Evolutionary conservation across 2,113 vertebrate genomes (phyloP).

Genomic region (Petromus typicus): DNA sequence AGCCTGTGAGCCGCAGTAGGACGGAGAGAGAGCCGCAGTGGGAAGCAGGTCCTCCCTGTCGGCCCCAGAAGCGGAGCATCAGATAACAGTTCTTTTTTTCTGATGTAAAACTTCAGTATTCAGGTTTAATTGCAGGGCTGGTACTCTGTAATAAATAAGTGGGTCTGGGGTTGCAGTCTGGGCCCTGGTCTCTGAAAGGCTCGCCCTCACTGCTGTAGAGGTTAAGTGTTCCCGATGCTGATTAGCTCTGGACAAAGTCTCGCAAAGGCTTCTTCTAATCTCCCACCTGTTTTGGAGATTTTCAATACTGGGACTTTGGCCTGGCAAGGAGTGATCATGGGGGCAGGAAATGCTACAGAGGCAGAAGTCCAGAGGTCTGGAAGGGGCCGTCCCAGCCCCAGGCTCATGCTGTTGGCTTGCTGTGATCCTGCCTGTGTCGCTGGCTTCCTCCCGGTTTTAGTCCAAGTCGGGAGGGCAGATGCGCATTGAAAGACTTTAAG

Average conservation of each 20-base stretch:
- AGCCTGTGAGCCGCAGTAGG: neutral
- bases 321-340: neutral
- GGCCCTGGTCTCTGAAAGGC: neutral
- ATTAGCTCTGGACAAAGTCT: slow-evolving; percentile 6
- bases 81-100: neutral
- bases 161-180: neutral
- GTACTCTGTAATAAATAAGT: neutral
- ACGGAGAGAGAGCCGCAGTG: no score
- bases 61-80: neutral
- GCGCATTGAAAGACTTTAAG: neutral
- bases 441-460: neutral
- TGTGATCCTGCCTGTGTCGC: neutral
- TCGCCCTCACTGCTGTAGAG: neutral
- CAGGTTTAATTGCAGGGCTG: neutral
- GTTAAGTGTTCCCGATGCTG: neutral
- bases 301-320: neutral
- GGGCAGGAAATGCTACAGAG: neutral
- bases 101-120: neutral
- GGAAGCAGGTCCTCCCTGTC: neutral
- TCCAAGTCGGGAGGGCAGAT: neutral
- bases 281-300: neutral
- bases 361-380: neutral
- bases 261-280: neutral
- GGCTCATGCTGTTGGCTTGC: neutral
- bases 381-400: neutral